Percentiles rank a stretch among this genome's conserved stretches.
Conservation (phyloP, 1,140 invertebrate genomes). For the Pseudomyrmex gracilis region DNA sequence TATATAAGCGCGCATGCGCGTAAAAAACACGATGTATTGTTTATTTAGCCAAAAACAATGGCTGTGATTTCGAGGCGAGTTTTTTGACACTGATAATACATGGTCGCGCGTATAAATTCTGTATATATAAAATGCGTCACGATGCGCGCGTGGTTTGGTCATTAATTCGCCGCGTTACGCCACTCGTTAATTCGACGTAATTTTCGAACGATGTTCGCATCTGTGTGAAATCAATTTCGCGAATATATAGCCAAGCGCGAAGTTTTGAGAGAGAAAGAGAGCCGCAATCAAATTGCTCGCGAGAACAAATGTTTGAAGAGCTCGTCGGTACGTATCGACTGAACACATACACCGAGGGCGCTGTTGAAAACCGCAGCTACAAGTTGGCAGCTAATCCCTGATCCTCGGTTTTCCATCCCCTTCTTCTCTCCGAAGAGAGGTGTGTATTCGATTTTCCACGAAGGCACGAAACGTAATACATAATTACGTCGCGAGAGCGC, state of each 20-base stretch:
- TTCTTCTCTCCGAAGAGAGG: too few species aligned
- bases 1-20: too few species aligned
- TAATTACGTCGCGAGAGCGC: too few species aligned
- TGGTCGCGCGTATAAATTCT: background rate
- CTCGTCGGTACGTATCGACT: conserved; percentile 54
- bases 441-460: too few species aligned
- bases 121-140: conserved; percentile 8
- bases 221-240: conserved; percentile 6
- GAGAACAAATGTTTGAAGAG: conserved; percentile 65
- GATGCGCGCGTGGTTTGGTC: conserved; percentile 22
- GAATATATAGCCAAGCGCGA: background rate
- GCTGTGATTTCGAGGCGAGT: too few species aligned
- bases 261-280: conserved; percentile 23
- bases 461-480: too few species aligned
- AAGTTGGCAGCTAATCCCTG: conserved; percentile 61
- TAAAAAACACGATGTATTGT: too few species aligned
- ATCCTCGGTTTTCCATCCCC: conserved; percentile 6
- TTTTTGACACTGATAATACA: too few species aligned
- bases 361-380: conserved; percentile 33
- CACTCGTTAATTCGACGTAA: conserved; percentile 32
- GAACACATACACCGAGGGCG: conserved; percentile 15
- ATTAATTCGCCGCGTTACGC: conserved; percentile 15
- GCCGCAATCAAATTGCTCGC: conserved; percentile 46
- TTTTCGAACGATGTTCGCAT: conserved; percentile 27
- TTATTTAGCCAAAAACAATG: too few species aligned